A percentile compares a stretch with the other conserved stretches of the same genome.
phyloP scores from a whole-genome alignment of 2,113 vertebrate genomes.

The Onychostruthus taczanowskii region DNA sequence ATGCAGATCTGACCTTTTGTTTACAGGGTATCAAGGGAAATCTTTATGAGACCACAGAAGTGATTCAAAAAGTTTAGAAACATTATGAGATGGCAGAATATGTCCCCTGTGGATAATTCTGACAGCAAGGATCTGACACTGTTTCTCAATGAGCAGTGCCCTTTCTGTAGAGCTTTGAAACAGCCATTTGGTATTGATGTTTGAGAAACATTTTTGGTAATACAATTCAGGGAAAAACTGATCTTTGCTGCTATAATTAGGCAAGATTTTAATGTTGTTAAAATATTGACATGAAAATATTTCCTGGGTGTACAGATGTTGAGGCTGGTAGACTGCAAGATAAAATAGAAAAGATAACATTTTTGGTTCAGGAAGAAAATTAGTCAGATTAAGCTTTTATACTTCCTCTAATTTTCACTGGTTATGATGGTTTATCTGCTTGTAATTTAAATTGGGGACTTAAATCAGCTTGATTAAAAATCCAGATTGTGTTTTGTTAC shows the following conservation, averaged over 20 bases:
- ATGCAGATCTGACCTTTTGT: slow-evolving; percentile 61
- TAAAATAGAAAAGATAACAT: neutral
- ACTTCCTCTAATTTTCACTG: neutral
- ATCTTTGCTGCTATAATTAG: slow-evolving; percentile 26
- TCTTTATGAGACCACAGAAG: slow-evolving; percentile 26
- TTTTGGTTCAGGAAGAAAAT: neutral
- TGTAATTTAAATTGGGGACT: neutral
- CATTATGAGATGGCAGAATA: slow-evolving; percentile 4
- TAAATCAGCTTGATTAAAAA: neutral
- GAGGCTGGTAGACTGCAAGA: neutral
- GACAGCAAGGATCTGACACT: slow-evolving; percentile 4
- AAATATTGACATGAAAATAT: neutral
- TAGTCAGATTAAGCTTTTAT: neutral
- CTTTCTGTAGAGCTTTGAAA: slow-evolving; percentile 14
- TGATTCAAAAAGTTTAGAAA: slow-evolving; percentile 41
- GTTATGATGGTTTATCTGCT: neutral
- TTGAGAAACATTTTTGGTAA: slow-evolving; percentile 1
- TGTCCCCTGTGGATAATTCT: neutral
- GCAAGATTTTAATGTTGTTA: neutral
- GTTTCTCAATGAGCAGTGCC: slow-evolving; percentile 36
- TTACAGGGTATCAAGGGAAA: slow-evolving; percentile 43
- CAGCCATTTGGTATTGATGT: neutral
- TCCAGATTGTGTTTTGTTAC: neutral
- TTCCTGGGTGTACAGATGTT: neutral
- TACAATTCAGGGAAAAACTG: neutral